Evolutionary conservation across 2,113 vertebrate species (phyloP).

Genomic region (Urocynchramus pylzowi): DNA sequence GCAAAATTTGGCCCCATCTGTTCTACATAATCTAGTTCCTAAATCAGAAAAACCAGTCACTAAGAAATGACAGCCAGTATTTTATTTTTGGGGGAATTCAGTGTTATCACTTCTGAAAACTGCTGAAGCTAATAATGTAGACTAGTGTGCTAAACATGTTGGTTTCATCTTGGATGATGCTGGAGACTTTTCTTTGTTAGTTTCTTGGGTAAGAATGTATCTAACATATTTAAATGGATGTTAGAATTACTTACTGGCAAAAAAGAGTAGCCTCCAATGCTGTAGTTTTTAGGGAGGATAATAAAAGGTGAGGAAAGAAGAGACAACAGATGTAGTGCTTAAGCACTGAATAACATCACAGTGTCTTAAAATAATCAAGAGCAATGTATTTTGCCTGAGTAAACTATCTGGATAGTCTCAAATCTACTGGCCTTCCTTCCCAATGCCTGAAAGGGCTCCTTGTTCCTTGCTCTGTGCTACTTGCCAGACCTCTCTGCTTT

Average conservation of each 20-base stretch:
- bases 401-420: not conserved
- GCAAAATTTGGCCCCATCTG: conserved; percentile 42
- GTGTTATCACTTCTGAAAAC: not conserved
- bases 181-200: not conserved
- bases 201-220: not conserved
- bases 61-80: not conserved
- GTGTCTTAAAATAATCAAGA: not conserved
- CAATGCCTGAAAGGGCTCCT: not conserved
- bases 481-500: not conserved
- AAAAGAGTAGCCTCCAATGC: not conserved
- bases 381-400: not conserved
- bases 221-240: not conserved
- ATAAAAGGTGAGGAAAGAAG: not conserved
- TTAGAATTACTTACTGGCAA: not conserved
- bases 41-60: not conserved
- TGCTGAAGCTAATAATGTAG: not conserved
- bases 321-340: not conserved
- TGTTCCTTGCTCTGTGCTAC: not conserved
- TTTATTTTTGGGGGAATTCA: not conserved
- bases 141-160: not conserved
- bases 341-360: not conserved
- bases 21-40: not conserved
- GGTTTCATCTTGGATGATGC: not conserved
- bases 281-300: not conserved
- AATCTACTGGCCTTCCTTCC: not conserved